Conservation (phyloP, 2,888 invertebrate genomes). For the Drymonia ruficornis region DNA sequence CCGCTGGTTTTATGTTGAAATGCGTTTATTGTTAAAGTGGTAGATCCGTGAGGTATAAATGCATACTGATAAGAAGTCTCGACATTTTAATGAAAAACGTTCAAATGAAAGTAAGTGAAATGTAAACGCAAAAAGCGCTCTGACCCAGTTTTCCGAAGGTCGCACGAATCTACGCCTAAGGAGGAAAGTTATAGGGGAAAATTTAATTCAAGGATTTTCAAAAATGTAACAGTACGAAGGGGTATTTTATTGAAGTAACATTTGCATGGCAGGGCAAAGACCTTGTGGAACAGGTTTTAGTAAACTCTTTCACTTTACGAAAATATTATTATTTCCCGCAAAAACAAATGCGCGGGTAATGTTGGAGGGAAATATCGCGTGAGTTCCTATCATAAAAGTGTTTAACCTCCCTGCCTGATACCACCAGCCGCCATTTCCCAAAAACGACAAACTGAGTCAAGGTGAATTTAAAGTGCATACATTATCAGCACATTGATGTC, state of each 20-base stretch:
- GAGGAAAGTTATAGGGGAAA: not conserved
- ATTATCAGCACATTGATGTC: slow-evolving; percentile 20
- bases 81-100: no score
- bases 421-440: slow-evolving; percentile 31
- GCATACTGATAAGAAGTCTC: no score
- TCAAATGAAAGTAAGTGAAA: no score
- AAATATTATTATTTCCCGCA: not conserved
- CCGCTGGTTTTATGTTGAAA: no score
- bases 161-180: not conserved
- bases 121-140: not conserved
- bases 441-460: slow-evolving; percentile 54
- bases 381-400: slow-evolving; percentile 12
- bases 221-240: no score
- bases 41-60: no score
- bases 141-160: not conserved
- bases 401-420: slow-evolving; percentile 37
- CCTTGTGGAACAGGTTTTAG: not conserved
- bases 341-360: not conserved
- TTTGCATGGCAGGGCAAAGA: not conserved
- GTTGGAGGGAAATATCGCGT: not conserved
- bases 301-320: not conserved
- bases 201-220: not conserved
- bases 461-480: slow-evolving; percentile 38
- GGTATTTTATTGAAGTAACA: not conserved
- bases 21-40: no score